phyloP scores from a whole-genome alignment of 2,797 vertebrate genomes.

The Sarcophilus harrisii region DNA sequence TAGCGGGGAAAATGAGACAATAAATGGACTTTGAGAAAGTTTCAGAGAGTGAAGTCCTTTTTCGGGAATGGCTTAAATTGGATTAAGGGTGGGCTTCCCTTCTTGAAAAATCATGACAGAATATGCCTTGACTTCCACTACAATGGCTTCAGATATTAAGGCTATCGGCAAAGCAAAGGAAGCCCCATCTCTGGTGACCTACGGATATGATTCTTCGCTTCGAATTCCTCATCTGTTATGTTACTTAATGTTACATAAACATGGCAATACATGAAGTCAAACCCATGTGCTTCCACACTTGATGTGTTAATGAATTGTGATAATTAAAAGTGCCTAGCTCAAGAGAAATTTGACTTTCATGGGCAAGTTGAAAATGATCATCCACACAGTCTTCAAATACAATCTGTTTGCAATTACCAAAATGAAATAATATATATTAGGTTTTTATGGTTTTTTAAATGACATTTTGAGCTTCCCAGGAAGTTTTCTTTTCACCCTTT shows the following conservation, averaged over 20 bases:
- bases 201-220: constrained; percentile 66
- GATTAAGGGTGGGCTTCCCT: constrained; percentile 62
- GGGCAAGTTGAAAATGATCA: constrained; percentile 81
- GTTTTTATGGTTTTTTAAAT: constrained; percentile 85
- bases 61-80: constrained; percentile 47
- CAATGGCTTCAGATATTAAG: neutral
- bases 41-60: constrained; percentile 52
- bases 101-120: constrained; percentile 69
- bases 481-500: constrained; percentile 89
- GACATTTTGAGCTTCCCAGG: constrained; percentile 87
- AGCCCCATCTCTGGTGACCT: neutral
- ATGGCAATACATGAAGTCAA: constrained; percentile 79
- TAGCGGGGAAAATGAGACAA: constrained; percentile 52
- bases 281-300: constrained; percentile 77
- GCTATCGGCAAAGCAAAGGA: neutral
- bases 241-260: constrained; percentile 84
- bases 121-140: constrained; percentile 58
- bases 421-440: constrained; percentile 86
- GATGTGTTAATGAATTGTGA: constrained; percentile 80
- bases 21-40: constrained; percentile 70
- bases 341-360: constrained; percentile 81
- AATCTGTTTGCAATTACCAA: constrained; percentile 87
- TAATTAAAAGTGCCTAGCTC: constrained; percentile 82
- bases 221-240: constrained; percentile 79
- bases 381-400: constrained; percentile 80